Evolutionary conservation across 2,113 vertebrate genomes (phyloP), one percentile per base, ranked within the genome.

Genomic region (Lycaon pictus): DNA sequence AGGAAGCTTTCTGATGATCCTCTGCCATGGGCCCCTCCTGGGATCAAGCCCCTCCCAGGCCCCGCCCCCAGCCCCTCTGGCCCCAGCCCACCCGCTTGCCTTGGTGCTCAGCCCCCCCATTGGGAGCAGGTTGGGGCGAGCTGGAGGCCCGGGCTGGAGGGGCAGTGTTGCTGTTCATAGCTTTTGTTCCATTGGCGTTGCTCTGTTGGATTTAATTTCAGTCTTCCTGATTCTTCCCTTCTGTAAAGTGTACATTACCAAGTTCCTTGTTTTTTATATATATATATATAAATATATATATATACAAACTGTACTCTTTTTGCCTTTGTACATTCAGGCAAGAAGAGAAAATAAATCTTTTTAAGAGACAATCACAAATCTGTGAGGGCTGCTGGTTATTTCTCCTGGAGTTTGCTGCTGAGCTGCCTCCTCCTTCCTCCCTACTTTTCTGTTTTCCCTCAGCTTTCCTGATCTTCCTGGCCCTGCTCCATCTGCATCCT

Each of bases 191-290:
- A 95, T 98, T 98, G 99, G 98, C 98, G 91, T 98, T 99, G 98
- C 98, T 98, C 99, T 99, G 99, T 99, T 99, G 99, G 98, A 98
- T 99, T 99, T 99, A 98, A 98, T 99, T 99, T 99, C 97, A 98
- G 98, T 98, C 98, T 99, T 99, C 98, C 98, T 99, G 98, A 99
- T 98, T 98, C 98, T 98, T 98, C 98, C 98, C 98, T 98, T 99
- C 99, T 99, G 99, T 99, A 99, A 99, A 99, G 99, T 99, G 99
- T 99, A 99, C 99, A 99, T 99, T 99, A 99, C 99, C 99, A 98
- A 99, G 99, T 99, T 99, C 99, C 99, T 99, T 99, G 99, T 98
- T 99, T 99, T 99, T 99, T 98, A 91, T 98, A 98, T 98, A 98
- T 98, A 98, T 98, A 98, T 98, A 98, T 97, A 98, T 94, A 98